Evolutionary conservation across 1,140 invertebrate species (phyloP).

Genomic region (Acyrthosiphon pisum): DNA sequence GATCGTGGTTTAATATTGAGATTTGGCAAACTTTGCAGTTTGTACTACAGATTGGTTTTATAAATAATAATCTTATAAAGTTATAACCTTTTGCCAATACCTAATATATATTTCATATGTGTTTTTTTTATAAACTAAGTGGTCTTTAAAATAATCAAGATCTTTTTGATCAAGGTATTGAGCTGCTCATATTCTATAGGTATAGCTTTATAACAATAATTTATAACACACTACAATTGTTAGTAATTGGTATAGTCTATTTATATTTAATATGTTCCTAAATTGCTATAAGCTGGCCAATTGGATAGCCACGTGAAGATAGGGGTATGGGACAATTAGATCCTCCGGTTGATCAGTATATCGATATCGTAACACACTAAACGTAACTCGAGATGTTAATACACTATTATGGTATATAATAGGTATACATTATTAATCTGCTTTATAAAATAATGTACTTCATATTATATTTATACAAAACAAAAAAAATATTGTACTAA

Average conservation of each 20-base stretch:
- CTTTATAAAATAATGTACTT: neutral
- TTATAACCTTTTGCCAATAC: neutral
- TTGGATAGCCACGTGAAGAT: neutral
- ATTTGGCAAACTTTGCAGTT: neutral
- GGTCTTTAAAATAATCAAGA: neutral
- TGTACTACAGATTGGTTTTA: neutral
- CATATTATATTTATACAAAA: neutral
- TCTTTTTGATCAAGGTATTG: neutral
- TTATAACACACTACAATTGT: neutral
- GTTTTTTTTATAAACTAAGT: neutral
- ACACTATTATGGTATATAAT: neutral
- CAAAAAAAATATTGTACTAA: neutral
- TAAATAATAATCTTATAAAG: neutral
- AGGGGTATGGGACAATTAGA: neutral
- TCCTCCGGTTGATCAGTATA: neutral
- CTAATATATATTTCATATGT: neutral
- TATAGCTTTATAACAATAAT: neutral
- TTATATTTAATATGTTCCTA: neutral
- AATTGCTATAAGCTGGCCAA: neutral
- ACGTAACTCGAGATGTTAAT: neutral
- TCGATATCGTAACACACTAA: neutral
- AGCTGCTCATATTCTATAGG: neutral
- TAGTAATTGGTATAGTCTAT: neutral
- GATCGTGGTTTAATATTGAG: neutral
- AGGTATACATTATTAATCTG: neutral